Evolutionary conservation across 2,888 invertebrate species (phyloP).

Genomic region (Melanophora roralis): DNA sequence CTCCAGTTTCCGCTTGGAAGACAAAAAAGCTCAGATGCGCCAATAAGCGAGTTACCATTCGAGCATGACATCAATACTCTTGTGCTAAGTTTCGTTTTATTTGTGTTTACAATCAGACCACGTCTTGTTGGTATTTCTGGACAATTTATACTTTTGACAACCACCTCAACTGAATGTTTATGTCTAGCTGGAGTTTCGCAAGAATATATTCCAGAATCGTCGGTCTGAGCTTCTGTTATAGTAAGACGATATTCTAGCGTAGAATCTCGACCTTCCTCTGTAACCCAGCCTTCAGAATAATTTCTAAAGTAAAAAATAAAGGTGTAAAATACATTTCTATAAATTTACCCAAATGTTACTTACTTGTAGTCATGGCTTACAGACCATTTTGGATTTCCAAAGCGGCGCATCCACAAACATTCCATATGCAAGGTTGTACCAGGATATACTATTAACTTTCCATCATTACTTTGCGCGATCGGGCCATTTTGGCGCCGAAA

Average conservation of each 20-base stretch:
- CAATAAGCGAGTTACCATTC: constrained; percentile 88
- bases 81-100: constrained; percentile 86
- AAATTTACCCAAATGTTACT: constrained; percentile 36
- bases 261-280: constrained; percentile 85
- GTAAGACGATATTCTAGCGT: constrained; percentile 88
- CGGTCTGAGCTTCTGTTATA: constrained; percentile 87
- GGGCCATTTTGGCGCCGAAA: constrained; percentile 90
- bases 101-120: constrained; percentile 84
- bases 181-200: constrained; percentile 92
- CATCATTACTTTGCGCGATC: constrained; percentile 86
- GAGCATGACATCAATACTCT: constrained; percentile 86
- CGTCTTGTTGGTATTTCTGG: constrained; percentile 85
- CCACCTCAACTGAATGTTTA: constrained; percentile 87
- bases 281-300: constrained; percentile 89
- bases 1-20: constrained; percentile 93
- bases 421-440: constrained; percentile 92
- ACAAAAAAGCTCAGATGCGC: constrained; percentile 85
- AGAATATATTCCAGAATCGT: constrained; percentile 90
- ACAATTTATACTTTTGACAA: constrained; percentile 89
- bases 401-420: constrained; percentile 90
- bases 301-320: constrained; percentile 77
- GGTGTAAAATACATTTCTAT: too few relatives aligned
- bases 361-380: constrained; percentile 82
- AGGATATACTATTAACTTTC: constrained; percentile 89
- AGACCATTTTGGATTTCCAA: constrained; percentile 92